phyloP scores from a whole-genome alignment of 2,797 vertebrate species.

The Muscicapa striata region DNA sequence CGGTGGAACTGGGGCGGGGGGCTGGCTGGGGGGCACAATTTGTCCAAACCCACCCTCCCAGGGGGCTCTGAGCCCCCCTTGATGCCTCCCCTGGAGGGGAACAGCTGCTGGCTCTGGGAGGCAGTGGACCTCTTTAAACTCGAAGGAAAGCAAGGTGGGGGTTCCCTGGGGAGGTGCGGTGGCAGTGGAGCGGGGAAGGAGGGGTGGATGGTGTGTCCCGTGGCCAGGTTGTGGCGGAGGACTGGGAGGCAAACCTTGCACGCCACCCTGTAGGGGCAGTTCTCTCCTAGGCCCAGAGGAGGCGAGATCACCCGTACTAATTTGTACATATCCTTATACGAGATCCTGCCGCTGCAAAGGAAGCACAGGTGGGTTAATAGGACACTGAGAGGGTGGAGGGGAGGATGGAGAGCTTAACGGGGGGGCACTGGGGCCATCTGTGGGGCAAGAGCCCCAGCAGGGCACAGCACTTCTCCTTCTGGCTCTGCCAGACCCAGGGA shows the following conservation, averaged over 20 bases:
- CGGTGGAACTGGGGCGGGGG: accelerated
- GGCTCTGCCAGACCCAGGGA: not conserved
- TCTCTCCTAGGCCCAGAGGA: conserved; percentile 99
- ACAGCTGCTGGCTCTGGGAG: conserved; percentile 80
- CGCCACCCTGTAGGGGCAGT: conserved; percentile 99
- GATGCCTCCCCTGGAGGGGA: conserved; percentile 30
- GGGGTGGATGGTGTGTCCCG: conserved; percentile 75
- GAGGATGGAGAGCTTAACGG: conserved; percentile 50
- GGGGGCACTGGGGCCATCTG: not conserved
- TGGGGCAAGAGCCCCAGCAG: not conserved
- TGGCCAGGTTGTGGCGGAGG: conserved; percentile 75
- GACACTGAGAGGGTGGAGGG: conserved; percentile 69
- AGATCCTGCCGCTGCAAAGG: conserved; percentile 98
- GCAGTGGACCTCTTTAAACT: conserved; percentile 81
- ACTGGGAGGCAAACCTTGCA: conserved; percentile 98
- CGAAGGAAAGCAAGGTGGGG: conserved; percentile 78
- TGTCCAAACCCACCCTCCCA: conserved; percentile 21
- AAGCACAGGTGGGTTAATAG: conserved; percentile 87
- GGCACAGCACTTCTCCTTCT: not conserved
- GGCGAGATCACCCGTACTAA: conserved; percentile 99
- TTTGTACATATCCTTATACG: conserved; percentile 99
- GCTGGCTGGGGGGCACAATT: not conserved
- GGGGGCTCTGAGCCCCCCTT: not conserved
- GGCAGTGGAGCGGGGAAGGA: conserved; percentile 76
- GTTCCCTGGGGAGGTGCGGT: conserved; percentile 75